Conservation (phyloP, 2,113 vertebrate species). For the Crotalus tigris region DNA sequence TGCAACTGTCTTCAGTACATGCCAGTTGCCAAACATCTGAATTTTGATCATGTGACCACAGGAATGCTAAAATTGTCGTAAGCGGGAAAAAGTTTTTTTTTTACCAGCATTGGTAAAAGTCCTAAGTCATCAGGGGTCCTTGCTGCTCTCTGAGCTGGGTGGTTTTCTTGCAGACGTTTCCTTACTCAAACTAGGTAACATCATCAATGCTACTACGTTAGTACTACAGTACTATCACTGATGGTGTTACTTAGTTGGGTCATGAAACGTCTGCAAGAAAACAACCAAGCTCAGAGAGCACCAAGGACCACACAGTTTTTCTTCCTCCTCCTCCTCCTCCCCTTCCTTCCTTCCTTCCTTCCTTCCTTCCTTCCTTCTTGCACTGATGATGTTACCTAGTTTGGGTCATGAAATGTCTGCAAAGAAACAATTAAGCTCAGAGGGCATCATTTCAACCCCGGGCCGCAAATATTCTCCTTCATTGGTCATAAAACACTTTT, state of each 20-base stretch:
- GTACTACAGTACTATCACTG: not conserved
- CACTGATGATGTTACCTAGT: too few relatives aligned
- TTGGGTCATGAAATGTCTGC: not conserved
- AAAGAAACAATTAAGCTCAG: too few relatives aligned
- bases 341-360: too few relatives aligned
- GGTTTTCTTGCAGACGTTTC: not conserved
- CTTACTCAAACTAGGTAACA: not conserved
- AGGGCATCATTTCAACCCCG: not conserved
- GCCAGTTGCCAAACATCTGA: not conserved
- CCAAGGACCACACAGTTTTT: too few relatives aligned
- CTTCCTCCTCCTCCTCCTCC: fast-evolving
- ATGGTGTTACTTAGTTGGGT: not conserved
- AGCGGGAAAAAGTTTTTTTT: not conserved
- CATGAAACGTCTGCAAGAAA: not conserved
- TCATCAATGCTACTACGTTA: not conserved
- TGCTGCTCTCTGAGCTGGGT: not conserved
- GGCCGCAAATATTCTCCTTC: not conserved
- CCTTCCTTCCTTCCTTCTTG: too few relatives aligned
- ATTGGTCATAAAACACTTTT: not conserved
- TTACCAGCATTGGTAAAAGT: not conserved
- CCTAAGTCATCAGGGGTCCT: not conserved
- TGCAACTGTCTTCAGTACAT: not conserved
- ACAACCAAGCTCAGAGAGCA: not conserved
- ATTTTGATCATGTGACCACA: not conserved
- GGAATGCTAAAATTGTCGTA: not conserved